A percentile compares a stretch with the other conserved stretches of the same genome.
Conservation (phyloP, 2,797 vertebrate genomes). For the Takifugu rubripes region DNA sequence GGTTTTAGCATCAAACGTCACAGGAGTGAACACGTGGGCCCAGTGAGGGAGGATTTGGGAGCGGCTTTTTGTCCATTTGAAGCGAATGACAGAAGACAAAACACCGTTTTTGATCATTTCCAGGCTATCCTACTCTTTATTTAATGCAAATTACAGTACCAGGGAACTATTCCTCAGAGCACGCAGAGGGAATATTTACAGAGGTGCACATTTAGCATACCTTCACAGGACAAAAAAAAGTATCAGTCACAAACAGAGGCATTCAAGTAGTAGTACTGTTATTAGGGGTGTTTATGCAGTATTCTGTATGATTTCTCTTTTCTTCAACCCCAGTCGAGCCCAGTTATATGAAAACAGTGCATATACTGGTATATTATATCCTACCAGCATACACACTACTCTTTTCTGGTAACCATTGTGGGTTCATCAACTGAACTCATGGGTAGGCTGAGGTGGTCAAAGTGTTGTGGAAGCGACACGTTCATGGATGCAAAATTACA, state of each 20-base stretch:
- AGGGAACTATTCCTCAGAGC: slow-evolving; percentile 98
- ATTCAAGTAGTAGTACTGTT: slow-evolving; percentile 99
- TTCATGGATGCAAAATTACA: slow-evolving; percentile 94
- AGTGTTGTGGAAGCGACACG: slow-evolving; percentile 80
- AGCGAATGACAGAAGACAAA: slow-evolving; percentile 3
- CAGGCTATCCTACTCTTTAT: slow-evolving; percentile 99
- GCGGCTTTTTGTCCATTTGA: background rate
- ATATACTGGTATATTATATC: slow-evolving; percentile 25
- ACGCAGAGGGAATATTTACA: slow-evolving; percentile 99
- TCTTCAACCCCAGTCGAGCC: slow-evolving; percentile 59
- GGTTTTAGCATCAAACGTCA: too few relatives aligned
- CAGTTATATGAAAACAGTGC: slow-evolving; percentile 46
- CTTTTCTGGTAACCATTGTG: slow-evolving; percentile 73
- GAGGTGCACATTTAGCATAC: slow-evolving; percentile 96
- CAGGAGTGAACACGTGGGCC: too few relatives aligned
- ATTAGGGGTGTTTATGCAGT: slow-evolving; percentile 87
- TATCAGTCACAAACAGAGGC: slow-evolving; percentile 97
- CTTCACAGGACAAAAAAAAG: slow-evolving; percentile 89
- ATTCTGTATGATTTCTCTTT: slow-evolving; percentile 78
- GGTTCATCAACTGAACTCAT: slow-evolving; percentile 75
- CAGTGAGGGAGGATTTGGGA: too few relatives aligned
- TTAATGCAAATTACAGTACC: slow-evolving; percentile 99
- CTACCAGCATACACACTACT: slow-evolving; percentile 40
- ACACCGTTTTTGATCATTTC: slow-evolving; percentile 80
- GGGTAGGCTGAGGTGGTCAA: slow-evolving; percentile 84